These are phyloP conservation scores for Premnoplex brunnescens DNA, from an alignment of 2,797 vertebrate genomes.

Conservation along the genomic window DNA sequence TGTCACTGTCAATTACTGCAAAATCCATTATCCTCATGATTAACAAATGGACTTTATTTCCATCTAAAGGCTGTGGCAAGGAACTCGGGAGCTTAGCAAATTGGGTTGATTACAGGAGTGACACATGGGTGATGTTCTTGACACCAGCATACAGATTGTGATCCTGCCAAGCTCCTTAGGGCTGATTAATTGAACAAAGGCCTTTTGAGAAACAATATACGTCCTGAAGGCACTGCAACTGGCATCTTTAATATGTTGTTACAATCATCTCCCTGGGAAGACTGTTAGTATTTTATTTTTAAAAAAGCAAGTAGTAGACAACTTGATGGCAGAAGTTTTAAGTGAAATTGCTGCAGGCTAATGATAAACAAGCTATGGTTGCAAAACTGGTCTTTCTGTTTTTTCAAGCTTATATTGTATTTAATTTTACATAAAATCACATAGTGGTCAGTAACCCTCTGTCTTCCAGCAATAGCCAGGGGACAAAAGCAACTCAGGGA, in stretches of 20 bases:
- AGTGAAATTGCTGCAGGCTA: neutral
- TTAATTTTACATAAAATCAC: conserved; percentile 31
- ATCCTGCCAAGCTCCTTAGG: neutral
- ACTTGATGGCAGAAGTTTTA: neutral
- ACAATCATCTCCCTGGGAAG: neutral
- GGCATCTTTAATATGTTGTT: neutral
- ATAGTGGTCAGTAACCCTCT: neutral
- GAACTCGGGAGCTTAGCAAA: conserved; percentile 53
- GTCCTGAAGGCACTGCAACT: neutral
- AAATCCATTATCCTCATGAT: conserved; percentile 51
- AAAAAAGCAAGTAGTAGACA: neutral
- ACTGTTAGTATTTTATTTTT: neutral
- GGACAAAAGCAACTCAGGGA: neutral
- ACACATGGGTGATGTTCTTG: conserved; percentile 41
- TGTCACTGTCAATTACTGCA: conserved; percentile 61
- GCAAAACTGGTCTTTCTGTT: neutral
- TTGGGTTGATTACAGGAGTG: conserved; percentile 56
- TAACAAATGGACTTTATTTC: conserved; percentile 52
- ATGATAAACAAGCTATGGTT: neutral
- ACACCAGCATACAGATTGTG: neutral
- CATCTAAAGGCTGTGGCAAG: neutral
- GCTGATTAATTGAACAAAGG: conserved; percentile 29
- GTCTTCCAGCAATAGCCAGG: neutral
- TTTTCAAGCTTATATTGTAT: conserved; percentile 1
- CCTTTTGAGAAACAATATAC: neutral